Base-by-base conservation (phyloP, 2,113 vertebrate genomes). In the Upupa epops region DNA sequence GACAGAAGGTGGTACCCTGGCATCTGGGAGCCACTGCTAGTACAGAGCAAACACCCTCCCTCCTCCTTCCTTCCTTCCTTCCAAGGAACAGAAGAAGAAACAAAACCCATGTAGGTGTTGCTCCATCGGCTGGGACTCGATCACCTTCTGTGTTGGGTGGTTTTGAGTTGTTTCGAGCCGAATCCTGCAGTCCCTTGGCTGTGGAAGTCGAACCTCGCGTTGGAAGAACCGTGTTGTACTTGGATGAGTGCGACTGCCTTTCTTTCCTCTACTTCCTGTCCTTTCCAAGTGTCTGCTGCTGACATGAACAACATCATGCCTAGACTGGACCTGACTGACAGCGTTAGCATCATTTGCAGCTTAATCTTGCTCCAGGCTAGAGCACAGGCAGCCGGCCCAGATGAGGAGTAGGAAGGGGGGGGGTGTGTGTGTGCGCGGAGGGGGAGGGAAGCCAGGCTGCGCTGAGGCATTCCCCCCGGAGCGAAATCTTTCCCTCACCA, bases 271-370 rank as follows among this genome's bases (percentile, higher is more conserved):
- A 91, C 86, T 66, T 91, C 72, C 88, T 90, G 85, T 96, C 84
- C 63, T 58, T 87, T 95, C 94, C 90, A 96, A 87, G 93, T 94
- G 95, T 96, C 93, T 95, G 94, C 95, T 97, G 86, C 92, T 95
- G 94, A 89, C 96, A 96, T 95, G 97, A 97, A 96, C 96, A 97
- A 69, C 95, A 92, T 97, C 97, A 97, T 97, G 97, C 97, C 97
- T 98, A 96, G 92, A 96, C 97, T 97, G 96, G 97, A 97, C 97
- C 97, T 98, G 97, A 97, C 97, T 97, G 97, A 97, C 97, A 97
- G 49, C 15, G 95, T 97, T 98, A 97, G 97, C 98, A 97, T 98
- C 97, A 97, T 97, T 97, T 97, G 97, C 95, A 96, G 96, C 93
- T 81, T 96, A 90, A 96, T 93, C 91, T 96, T 97, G 97, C 98